Conservation (phyloP, 1,140 invertebrate species). For the Hyles euphorbiae region DNA sequence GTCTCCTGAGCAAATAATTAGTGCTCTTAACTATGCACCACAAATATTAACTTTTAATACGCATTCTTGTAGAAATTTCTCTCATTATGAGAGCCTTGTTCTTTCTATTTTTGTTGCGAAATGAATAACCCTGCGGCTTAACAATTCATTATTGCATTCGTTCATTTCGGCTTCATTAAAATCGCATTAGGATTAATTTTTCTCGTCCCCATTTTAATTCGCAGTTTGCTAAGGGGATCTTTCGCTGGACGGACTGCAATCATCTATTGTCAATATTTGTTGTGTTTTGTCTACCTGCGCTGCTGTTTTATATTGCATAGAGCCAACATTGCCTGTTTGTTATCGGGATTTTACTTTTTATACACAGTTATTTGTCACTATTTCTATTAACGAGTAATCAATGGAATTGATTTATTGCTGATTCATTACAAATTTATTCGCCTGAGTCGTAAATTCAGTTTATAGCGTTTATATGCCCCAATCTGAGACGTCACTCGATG, state of each 20-base stretch:
- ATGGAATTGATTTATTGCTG: too few relatives aligned
- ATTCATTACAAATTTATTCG: neutral
- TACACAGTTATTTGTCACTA: too few relatives aligned
- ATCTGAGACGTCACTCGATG: neutral
- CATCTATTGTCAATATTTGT: conserved; percentile 71
- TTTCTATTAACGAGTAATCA: too few relatives aligned
- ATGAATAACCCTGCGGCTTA: conserved; percentile 53
- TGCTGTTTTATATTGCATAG: conserved; percentile 28
- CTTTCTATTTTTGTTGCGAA: conserved; percentile 22
- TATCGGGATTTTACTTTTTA: too few relatives aligned
- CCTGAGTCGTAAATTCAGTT: too few relatives aligned
- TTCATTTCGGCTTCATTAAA: conserved; percentile 73
- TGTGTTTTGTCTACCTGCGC: conserved; percentile 55
- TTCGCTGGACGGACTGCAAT: conserved; percentile 60
- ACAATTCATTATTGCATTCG: conserved; percentile 70
- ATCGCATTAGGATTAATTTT: conserved; percentile 75
- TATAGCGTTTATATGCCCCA: too few relatives aligned
- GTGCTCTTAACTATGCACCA: too few relatives aligned
- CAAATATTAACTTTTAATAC: too few relatives aligned
- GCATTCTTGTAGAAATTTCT: too few relatives aligned
- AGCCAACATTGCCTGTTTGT: neutral
- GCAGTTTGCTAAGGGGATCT: conserved; percentile 67
- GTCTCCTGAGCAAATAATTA: too few relatives aligned
- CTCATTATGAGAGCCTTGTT: too few relatives aligned
- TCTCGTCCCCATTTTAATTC: conserved; percentile 72